These are phyloP conservation scores for Labeo calbasu DNA, from an alignment of 2,797 vertebrate species.

Conservation along the genomic window DNA sequence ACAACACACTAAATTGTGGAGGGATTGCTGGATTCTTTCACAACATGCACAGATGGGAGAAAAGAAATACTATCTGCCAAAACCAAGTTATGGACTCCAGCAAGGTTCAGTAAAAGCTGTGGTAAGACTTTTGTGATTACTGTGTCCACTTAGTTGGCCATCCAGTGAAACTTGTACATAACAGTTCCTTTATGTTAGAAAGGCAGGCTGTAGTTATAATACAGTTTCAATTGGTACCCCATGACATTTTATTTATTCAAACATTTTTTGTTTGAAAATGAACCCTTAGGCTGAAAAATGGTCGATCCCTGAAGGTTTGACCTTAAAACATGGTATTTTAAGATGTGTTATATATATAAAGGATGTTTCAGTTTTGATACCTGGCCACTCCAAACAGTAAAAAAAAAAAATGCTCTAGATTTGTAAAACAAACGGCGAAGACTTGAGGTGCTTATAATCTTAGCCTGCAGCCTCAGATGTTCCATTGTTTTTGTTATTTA, in stretches of 20 bases:
- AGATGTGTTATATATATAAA: not conserved
- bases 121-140: conserved; percentile 7
- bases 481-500: conserved; percentile 74
- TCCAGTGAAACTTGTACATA: conserved; percentile 28
- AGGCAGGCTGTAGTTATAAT: conserved; percentile 13
- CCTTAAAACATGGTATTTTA: not conserved
- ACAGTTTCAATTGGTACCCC: conserved; percentile 29
- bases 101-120: conserved; percentile 12
- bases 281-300: not conserved
- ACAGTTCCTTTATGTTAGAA: not conserved
- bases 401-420: not conserved
- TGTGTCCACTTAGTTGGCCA: not conserved
- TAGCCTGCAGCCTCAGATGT: conserved; percentile 31
- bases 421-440: conserved; percentile 35
- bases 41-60: not conserved
- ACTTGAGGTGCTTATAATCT: conserved; percentile 49
- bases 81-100: conserved; percentile 13
- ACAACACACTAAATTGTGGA: conserved; percentile 12
- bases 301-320: not conserved
- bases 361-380: conserved; percentile 7
- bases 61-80: conserved; percentile 18
- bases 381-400: not conserved
- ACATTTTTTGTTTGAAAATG: not conserved
- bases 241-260: conserved; percentile 22
- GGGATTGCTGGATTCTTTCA: conserved; percentile 16